These are phyloP conservation scores for Ornithoptera priamus DNA, from an alignment of 2,888 invertebrate species.

Conservation along the genomic window DNA sequence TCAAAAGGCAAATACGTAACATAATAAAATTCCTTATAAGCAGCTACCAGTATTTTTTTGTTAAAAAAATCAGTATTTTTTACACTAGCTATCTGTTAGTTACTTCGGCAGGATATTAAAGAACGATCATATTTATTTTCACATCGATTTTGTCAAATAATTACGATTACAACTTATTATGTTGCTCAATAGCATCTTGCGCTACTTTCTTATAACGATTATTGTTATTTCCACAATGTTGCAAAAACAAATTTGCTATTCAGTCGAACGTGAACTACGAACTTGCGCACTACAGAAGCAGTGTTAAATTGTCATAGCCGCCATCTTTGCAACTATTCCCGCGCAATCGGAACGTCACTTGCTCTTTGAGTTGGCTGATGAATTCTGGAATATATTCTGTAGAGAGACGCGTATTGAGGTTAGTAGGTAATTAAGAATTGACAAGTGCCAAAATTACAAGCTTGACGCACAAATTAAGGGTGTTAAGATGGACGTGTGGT, in stretches of 20 bases:
- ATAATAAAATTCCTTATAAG: too few relatives aligned
- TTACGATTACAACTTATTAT: neutral
- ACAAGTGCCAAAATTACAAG: too few relatives aligned
- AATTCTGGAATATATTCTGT: too few relatives aligned
- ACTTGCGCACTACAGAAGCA: constrained; percentile 31
- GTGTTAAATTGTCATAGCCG: constrained; percentile 28
- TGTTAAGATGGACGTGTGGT: too few relatives aligned
- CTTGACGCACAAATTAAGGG: too few relatives aligned
- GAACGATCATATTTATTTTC: neutral
- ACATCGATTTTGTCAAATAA: neutral
- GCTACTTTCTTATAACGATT: constrained; percentile 19
- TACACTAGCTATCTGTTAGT: too few relatives aligned
- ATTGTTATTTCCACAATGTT: constrained; percentile 30
- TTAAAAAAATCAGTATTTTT: too few relatives aligned
- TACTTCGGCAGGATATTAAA: neutral
- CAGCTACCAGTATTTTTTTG: too few relatives aligned
- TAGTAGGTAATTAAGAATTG: too few relatives aligned
- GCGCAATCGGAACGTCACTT: constrained; percentile 4
- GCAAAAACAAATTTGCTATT: constrained; percentile 30
- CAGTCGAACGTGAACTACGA: constrained; percentile 31
- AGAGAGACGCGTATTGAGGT: too few relatives aligned
- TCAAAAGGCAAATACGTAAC: too few relatives aligned
- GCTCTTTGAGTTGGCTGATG: too few relatives aligned
- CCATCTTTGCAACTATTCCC: constrained; percentile 25
- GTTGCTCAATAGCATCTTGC: neutral